Base-by-base conservation (phyloP, 2,888 invertebrate genomes). In the Ormyrus thymus region DNA sequence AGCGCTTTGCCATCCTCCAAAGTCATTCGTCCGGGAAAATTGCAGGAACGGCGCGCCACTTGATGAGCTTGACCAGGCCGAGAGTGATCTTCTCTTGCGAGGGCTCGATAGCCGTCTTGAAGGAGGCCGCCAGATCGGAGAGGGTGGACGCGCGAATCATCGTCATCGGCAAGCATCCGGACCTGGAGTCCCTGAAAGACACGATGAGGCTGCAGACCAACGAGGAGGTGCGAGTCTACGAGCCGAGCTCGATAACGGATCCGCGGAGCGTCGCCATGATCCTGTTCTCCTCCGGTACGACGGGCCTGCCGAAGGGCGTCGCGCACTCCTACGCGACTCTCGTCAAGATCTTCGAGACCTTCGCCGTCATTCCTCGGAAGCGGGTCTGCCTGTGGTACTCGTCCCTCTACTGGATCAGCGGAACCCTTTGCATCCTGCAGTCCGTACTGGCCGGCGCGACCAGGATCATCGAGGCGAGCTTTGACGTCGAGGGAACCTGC, bases 271-370 rank as follows among this genome's bases (percentile, higher is more conserved):
- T 86, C 0, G 84, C 84, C 0, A 13, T 84, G 7, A 84, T 89
- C 3, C 45, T 89, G 1, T 89, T 85, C 58, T 87, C 89, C 0
- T 89, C 89, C 0, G 89, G 89, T 1, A 88, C 87, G 0, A 89
- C 88, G 0, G 89, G 87, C 0, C 46, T 85, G 6, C 87, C 89
- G 0, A 89, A 89, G 48, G 87, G 86, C 1, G 85, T 86, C 0
- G 82, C 86, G 4, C 65, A 87, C 0, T 83, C 87, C 2, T 85
- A 88, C 61, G 66, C 78, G 10, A 59, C 82, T 6, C 11, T 87
- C 4, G 55, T 85, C 11, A 51, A 71, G 0, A 81, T 83, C 59
- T 13, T 82, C 15, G 51, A 65, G 13, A 6, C 58, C 0, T 13
- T 81, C n/a, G n/a, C 65, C 0, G 1, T 46, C 15, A 5, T 48